Percentiles rank a stretch among this genome's conserved stretches.
phyloP scores from a whole-genome alignment of 2,113 vertebrate genomes.

The Prinia subflava region DNA sequence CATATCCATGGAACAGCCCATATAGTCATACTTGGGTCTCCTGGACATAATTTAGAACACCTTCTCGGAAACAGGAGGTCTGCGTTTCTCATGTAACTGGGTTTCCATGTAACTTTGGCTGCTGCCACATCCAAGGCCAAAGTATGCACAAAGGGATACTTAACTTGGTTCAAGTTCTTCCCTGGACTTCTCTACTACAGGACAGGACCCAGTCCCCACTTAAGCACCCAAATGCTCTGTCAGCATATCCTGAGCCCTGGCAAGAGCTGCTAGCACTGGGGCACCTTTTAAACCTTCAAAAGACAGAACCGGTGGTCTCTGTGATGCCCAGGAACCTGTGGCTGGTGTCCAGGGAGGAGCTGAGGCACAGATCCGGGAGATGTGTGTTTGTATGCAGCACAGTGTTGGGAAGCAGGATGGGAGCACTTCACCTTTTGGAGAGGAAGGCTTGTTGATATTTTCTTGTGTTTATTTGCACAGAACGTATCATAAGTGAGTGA shows the following conservation, averaged over 20 bases:
- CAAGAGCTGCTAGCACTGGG: neutral
- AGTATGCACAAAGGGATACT: neutral
- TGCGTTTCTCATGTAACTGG: neutral
- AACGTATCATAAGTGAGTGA: neutral
- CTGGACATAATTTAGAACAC: neutral
- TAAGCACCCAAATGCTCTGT: neutral
- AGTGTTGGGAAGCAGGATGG: fast-evolving
- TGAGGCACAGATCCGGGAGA: neutral
- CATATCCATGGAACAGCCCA: neutral
- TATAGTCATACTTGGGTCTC: neutral
- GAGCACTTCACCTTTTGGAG: neutral
- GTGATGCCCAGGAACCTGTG: neutral
- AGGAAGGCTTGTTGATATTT: conserved; percentile 16
- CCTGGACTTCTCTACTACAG: neutral
- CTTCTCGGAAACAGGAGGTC: fast-evolving
- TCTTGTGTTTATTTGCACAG: neutral
- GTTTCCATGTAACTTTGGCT: neutral
- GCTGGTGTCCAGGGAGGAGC: neutral
- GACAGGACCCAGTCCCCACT: neutral
- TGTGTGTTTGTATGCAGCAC: neutral
- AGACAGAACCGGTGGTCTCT: neutral
- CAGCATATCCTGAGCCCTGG: neutral
- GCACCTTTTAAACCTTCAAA: neutral
- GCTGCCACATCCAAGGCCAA: neutral
- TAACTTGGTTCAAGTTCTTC: neutral